Conservation (phyloP, 2,113 vertebrate genomes). For the Columba livia region DNA sequence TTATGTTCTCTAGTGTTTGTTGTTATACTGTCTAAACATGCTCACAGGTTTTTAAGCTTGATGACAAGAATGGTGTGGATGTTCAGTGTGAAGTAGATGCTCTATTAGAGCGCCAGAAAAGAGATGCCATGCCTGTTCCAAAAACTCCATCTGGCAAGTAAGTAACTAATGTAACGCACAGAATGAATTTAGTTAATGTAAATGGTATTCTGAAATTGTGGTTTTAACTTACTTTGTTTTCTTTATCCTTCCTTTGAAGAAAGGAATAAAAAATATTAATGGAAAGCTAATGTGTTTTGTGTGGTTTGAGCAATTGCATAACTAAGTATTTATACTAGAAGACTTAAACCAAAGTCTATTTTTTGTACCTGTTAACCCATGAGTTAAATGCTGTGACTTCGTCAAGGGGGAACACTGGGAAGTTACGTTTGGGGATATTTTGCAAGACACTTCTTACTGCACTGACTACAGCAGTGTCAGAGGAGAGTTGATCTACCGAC, state of each 20-base stretch:
- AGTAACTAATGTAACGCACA: background rate
- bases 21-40: background rate
- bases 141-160: conserved; percentile 86
- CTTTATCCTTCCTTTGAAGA: background rate
- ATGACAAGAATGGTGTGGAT: conserved; percentile 95
- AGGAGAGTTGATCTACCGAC: background rate
- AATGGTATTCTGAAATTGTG: background rate
- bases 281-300: background rate
- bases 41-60: conserved; percentile 90
- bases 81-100: conserved; percentile 92
- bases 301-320: background rate
- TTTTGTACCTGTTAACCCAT: background rate
- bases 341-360: background rate
- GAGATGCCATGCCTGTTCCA: conserved; percentile 78
- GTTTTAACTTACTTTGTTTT: background rate
- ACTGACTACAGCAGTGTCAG: background rate
- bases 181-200: background rate
- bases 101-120: conserved; percentile 90
- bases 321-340: background rate
- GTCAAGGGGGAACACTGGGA: accelerated
- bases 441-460: background rate
- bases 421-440: background rate
- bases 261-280: background rate
- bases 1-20: background rate
- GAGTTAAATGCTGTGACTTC: background rate